Conservation (phyloP, 2,113 vertebrate genomes). For the Carlito syrichta region DNA sequence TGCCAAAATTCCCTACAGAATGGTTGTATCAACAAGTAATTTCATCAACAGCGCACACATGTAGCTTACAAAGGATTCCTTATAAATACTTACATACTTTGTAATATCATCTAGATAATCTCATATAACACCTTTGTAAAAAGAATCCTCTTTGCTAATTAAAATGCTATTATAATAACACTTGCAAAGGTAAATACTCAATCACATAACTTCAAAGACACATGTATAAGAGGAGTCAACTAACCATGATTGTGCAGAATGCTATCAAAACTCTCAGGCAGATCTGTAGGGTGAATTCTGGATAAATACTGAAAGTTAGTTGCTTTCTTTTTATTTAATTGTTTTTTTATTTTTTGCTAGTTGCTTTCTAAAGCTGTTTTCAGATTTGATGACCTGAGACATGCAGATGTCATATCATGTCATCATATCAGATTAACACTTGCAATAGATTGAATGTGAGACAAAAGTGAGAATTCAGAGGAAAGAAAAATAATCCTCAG, state of each 20-base stretch:
- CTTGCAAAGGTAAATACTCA: neutral
- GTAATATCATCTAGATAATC: neutral
- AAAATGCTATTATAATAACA: neutral
- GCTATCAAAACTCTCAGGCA: neutral
- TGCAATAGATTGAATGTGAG: neutral
- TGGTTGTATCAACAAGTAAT: neutral
- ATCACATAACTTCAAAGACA: neutral
- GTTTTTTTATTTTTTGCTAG: no score
- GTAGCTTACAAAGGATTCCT: neutral
- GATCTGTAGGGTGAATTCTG: neutral
- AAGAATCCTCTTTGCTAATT: neutral
- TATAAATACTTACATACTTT: neutral
- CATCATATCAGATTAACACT: slow-evolving; percentile 8
- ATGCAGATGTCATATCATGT: neutral
- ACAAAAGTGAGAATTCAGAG: neutral
- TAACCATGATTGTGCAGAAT: neutral
- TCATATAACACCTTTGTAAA: neutral
- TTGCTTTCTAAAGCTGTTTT: neutral
- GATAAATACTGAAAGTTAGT: neutral
- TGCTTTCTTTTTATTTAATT: no score
- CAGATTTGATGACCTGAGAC: neutral
- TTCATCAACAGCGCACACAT: neutral
- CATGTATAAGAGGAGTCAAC: neutral
- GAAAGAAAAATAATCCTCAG: neutral
- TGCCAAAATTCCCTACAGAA: neutral